Conservation (phyloP, 2,797 vertebrate genomes). For the Lithobates pipiens region DNA sequence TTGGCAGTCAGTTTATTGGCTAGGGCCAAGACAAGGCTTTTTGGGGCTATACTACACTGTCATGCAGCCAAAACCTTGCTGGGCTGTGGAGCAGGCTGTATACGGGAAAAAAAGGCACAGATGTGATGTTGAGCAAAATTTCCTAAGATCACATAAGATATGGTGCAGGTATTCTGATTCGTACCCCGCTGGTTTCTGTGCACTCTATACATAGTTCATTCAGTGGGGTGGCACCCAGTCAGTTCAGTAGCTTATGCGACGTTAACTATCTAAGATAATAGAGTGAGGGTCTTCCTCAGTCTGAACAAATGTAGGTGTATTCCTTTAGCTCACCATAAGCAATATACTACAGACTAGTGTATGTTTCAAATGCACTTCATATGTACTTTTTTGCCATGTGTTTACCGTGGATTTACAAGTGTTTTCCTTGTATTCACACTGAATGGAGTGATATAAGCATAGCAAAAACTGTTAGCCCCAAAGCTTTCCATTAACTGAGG, state of each 20-base stretch:
- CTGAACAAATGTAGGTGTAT: not conserved
- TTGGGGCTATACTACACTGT: conserved; percentile 52
- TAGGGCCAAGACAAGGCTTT: conserved; percentile 53
- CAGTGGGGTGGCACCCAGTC: not conserved
- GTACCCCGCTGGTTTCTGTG: not conserved
- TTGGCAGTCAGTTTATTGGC: conserved; percentile 47
- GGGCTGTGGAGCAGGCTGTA: conserved; percentile 21
- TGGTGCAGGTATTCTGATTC: conserved; percentile 23
- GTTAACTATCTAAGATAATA: not conserved
- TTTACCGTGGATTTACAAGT: not conserved
- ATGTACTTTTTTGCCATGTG: no score
- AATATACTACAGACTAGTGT: not conserved
- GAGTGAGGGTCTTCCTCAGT: not conserved
- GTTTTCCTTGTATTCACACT: not conserved
- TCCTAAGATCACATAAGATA: conserved; percentile 13
- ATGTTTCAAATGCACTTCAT: no score
- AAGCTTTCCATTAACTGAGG: not conserved
- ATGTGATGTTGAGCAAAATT: conserved; percentile 7
- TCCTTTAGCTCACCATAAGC: not conserved
- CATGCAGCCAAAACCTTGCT: conserved; percentile 44
- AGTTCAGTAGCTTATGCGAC: not conserved
- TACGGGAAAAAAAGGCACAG: not conserved
- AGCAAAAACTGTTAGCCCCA: no score
- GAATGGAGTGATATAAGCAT: not conserved
- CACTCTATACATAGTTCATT: not conserved